Conservation (phyloP, 1,140 invertebrate genomes). For the Heliconius eleuchia region DNA sequence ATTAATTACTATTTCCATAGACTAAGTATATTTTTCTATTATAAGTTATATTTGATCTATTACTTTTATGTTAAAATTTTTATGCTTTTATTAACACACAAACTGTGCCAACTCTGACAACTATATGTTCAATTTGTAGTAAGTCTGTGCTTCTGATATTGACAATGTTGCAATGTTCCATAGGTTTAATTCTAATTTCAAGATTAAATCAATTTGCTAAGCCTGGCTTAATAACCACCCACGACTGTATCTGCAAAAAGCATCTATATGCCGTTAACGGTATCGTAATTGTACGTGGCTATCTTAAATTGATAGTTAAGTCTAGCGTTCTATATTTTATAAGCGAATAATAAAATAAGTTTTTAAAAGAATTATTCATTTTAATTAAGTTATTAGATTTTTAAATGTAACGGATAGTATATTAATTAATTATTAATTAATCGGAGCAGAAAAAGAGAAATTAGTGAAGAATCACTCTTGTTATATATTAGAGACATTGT, state of each 20-base stretch:
- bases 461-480: no score
- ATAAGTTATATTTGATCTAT: no score
- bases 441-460: no score
- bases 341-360: not conserved
- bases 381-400: not conserved
- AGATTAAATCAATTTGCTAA: conserved; percentile 8
- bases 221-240: not conserved
- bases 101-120: no score
- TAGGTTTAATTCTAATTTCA: not conserved
- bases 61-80: no score
- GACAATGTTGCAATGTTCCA: not conserved
- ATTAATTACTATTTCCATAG: no score
- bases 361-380: not conserved
- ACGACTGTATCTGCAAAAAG: conserved; percentile 7
- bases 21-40: no score
- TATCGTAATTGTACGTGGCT: conserved; percentile 1
- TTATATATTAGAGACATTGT: no score
- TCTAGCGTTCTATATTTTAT: conserved; percentile 14
- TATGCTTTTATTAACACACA: no score
- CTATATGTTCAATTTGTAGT: not conserved
- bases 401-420: no score
- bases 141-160: not conserved
- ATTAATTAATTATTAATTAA: no score
- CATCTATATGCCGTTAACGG: conserved; percentile 9
- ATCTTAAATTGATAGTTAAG: conserved; percentile 1